Evolutionary conservation across 2,113 vertebrate species (phyloP).

Genomic region (Numida meleagris): DNA sequence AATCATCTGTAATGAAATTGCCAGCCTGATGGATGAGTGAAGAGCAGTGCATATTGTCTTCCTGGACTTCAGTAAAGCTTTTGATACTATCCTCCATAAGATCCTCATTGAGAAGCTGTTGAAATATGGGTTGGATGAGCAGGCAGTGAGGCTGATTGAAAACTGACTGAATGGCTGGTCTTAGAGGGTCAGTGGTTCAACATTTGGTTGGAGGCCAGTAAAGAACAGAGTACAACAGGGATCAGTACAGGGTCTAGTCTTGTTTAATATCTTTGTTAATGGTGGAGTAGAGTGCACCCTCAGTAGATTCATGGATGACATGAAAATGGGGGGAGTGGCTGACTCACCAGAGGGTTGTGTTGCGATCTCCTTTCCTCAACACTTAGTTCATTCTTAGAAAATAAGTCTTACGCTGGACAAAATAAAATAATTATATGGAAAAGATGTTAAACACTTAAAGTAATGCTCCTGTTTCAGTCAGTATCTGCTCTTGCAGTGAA

Average conservation of each 20-base stretch:
- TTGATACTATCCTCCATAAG: background rate
- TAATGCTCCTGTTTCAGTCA: background rate
- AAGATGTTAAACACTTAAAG: background rate
- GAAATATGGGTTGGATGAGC: too few relatives aligned
- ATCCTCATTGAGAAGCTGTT: background rate
- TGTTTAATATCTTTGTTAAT: too few relatives aligned
- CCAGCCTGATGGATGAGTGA: background rate
- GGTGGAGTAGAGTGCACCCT: too few relatives aligned
- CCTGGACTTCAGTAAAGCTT: background rate
- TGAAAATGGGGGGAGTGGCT: too few relatives aligned
- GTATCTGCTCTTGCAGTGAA: background rate
- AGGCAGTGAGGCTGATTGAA: too few relatives aligned
- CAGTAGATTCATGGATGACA: too few relatives aligned
- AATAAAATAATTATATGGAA: background rate
- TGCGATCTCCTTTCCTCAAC: background rate
- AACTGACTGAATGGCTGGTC: too few relatives aligned
- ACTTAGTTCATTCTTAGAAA: background rate
- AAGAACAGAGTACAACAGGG: too few relatives aligned
- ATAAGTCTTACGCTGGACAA: background rate
- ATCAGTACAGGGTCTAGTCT: too few relatives aligned
- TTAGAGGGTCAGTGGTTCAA: too few relatives aligned
- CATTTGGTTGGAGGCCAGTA: too few relatives aligned
- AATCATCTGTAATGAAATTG: background rate
- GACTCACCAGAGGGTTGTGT: too few relatives aligned
- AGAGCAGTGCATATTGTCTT: background rate